A percentile compares a stretch with the other conserved stretches of the same genome.
phyloP scores from a whole-genome alignment of 2,113 vertebrate species.

The Synchiropus splendidus region DNA sequence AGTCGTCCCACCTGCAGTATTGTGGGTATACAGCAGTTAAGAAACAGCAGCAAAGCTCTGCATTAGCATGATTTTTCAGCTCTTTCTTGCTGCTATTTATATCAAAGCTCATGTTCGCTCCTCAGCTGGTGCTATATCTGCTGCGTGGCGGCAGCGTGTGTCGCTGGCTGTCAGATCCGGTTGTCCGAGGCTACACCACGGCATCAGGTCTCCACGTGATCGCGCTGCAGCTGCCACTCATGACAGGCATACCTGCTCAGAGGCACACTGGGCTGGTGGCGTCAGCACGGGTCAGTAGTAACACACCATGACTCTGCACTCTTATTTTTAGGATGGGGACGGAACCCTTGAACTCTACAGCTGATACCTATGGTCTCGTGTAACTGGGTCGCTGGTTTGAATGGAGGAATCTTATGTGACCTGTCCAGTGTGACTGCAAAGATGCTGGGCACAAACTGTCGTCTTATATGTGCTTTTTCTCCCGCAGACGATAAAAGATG shows the following conservation, averaged over 20 bases:
- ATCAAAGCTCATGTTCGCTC: background rate
- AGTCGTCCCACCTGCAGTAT: background rate
- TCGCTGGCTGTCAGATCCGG: conserved; percentile 75
- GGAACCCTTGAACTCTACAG: too few relatives aligned
- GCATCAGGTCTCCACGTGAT: conserved; percentile 77
- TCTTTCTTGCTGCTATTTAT: too few relatives aligned
- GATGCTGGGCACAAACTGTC: too few relatives aligned
- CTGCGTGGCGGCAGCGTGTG: conserved; percentile 76
- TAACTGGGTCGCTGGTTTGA: too few relatives aligned
- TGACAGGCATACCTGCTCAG: conserved; percentile 72
- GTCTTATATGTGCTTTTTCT: too few relatives aligned
- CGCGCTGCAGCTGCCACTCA: conserved; percentile 74
- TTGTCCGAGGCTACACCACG: conserved; percentile 79
- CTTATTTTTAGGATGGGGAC: too few relatives aligned
- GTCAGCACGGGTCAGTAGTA: conserved; percentile 68
- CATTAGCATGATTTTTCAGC: too few relatives aligned
- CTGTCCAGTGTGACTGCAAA: too few relatives aligned
- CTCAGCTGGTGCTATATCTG: conserved; percentile 65
- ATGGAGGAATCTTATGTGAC: too few relatives aligned
- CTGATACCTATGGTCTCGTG: too few relatives aligned
- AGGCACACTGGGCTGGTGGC: conserved; percentile 71
- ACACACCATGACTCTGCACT: background rate
- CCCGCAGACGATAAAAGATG: conserved; percentile 23
- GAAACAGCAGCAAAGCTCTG: too few relatives aligned
- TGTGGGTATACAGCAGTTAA: background rate